Percentiles rank a stretch among this genome's conserved stretches.
phyloP scores from a whole-genome alignment of 2,113 vertebrate species.

The Limanda limanda region DNA sequence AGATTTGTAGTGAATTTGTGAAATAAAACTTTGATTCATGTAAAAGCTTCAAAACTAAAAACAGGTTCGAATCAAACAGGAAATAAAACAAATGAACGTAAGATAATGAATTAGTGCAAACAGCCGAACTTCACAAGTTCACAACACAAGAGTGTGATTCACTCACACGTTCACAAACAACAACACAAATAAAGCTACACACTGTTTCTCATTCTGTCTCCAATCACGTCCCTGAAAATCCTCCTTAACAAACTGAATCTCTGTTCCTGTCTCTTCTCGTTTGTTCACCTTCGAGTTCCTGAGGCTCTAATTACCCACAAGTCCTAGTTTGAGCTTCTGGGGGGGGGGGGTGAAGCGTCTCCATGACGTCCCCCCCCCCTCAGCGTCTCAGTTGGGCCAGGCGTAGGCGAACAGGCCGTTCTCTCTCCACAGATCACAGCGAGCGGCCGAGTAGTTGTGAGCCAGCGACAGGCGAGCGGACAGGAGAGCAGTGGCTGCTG shows the following conservation, averaged over 20 bases:
- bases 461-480: conserved; percentile 39
- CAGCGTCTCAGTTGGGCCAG: conserved; percentile 71
- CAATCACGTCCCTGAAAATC: neutral
- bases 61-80: neutral
- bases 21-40: neutral
- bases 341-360: neutral
- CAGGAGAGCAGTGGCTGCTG: conserved; percentile 75
- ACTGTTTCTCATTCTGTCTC: neutral
- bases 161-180: neutral
- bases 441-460: conserved; percentile 33
- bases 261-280: neutral
- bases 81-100: neutral
- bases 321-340: neutral
- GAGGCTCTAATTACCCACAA: neutral
- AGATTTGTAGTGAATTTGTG: neutral
- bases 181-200: neutral
- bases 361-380: neutral
- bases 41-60: neutral
- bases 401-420: conserved; percentile 77
- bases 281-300: neutral
- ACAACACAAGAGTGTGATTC: neutral
- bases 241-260: too few species aligned
- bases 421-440: conserved; percentile 79
- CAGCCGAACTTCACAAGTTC: conserved; percentile 1
- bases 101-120: conserved; percentile 35